A percentile compares a stretch with the other conserved stretches of the same genome.
Evolutionary conservation across 2,888 invertebrate genomes (phyloP).

Genomic region (Mystacides longicornis): DNA sequence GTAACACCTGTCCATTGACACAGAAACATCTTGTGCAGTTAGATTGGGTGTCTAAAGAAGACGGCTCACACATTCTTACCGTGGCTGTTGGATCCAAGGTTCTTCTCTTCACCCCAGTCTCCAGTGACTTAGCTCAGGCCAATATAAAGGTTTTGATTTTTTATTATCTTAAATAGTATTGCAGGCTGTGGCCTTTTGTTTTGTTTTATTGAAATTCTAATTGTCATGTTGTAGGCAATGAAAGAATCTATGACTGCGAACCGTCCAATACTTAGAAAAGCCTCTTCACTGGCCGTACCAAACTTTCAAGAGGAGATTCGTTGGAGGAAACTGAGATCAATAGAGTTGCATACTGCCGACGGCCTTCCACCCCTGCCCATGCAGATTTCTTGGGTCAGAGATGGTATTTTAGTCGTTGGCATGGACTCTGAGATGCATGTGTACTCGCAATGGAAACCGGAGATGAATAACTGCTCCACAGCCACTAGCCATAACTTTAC

Average conservation of each 20-base stretch:
- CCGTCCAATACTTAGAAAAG: slow-evolving; percentile 79
- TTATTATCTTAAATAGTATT: background rate
- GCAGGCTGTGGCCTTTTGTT: background rate
- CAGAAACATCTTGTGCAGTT: slow-evolving; percentile 91
- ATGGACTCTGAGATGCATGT: slow-evolving; percentile 99
- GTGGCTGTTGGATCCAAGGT: slow-evolving; percentile 93
- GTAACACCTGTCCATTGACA: slow-evolving; percentile 82
- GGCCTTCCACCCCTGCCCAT: slow-evolving; percentile 94
- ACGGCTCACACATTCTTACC: slow-evolving; percentile 95
- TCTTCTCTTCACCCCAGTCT: slow-evolving; percentile 86
- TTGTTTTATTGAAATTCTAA: background rate
- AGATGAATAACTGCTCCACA: slow-evolving; percentile 30
- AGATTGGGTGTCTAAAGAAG: slow-evolving; percentile 99
- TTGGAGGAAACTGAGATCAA: slow-evolving; percentile 92
- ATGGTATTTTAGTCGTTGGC: slow-evolving; percentile 95
- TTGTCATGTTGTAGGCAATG: slow-evolving; percentile 52
- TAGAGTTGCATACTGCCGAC: slow-evolving; percentile 88
- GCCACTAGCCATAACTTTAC: slow-evolving; percentile 20
- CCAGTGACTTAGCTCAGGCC: slow-evolving; percentile 90
- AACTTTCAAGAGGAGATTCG: slow-evolving; percentile 87
- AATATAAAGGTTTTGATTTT: slow-evolving; percentile 80
- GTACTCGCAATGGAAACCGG: slow-evolving; percentile 95
- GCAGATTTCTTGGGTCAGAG: slow-evolving; percentile 98
- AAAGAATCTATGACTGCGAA: slow-evolving; percentile 78
- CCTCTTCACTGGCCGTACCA: slow-evolving; percentile 84